phyloP scores from a whole-genome alignment of 1,140 invertebrate genomes.

The Drosophila jambulina region DNA sequence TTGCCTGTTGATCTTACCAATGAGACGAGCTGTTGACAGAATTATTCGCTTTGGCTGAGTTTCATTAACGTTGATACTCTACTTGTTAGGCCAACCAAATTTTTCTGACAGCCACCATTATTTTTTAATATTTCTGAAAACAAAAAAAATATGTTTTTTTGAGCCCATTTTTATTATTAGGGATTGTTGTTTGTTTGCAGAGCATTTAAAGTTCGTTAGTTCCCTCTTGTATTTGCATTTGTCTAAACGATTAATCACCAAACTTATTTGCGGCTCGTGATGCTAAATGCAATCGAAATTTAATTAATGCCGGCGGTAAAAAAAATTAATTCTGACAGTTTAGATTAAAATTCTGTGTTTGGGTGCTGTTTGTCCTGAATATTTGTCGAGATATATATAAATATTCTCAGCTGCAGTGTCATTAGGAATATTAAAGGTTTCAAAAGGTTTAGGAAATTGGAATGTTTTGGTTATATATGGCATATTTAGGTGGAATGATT shows the following conservation, averaged over 20 bases:
- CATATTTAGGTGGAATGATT: not conserved
- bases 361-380: conserved; percentile 17
- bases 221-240: conserved; percentile 2
- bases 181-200: not conserved
- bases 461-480: not conserved
- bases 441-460: not conserved
- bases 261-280: conserved; percentile 60
- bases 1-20: conserved; percentile 41
- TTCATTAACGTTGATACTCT: conserved; percentile 10
- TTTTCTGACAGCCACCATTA: not conserved
- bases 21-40: conserved; percentile 36
- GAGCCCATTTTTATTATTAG: not conserved
- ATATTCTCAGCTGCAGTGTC: not conserved
- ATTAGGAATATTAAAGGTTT: not conserved
- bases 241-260: conserved; percentile 68
- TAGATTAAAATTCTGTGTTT: conserved; percentile 36
- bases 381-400: conserved; percentile 29
- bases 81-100: not conserved
- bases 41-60: conserved; percentile 17
- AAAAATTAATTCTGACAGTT: conserved; percentile 53
- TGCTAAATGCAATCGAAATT: conserved; percentile 69
- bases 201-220: conserved; percentile 18
- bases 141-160: not conserved
- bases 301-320: conserved; percentile 55
- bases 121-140: not conserved